phyloP scores from a whole-genome alignment of 2,797 vertebrate genomes.

The Chanos chanos region DNA sequence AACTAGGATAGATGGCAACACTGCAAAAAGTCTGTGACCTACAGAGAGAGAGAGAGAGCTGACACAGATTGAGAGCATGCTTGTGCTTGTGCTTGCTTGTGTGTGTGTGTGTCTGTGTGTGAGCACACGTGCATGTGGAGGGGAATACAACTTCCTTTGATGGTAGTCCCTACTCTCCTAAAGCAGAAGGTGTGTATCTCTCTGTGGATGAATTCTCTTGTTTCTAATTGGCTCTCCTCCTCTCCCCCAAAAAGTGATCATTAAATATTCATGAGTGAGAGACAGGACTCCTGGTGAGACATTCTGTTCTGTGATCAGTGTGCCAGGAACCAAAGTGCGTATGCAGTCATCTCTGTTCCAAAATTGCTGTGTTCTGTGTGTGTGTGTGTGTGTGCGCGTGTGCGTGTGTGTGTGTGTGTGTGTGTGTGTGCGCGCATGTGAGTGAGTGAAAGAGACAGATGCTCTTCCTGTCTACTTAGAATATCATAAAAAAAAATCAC shows the following conservation, averaged over 20 bases:
- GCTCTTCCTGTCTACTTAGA: too few species aligned
- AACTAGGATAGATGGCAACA: too few species aligned
- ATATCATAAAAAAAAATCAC: too few species aligned
- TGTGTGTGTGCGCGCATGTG: too few species aligned
- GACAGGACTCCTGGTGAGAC: conserved; percentile 33
- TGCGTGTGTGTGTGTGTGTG: too few species aligned
- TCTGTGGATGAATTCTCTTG: conserved; percentile 6
- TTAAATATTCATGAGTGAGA: conserved; percentile 57
- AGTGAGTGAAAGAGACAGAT: too few species aligned
- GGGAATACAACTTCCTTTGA: conserved; percentile 19
- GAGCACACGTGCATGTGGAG: not conserved
- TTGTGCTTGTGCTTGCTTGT: not conserved
- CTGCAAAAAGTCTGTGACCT: too few species aligned
- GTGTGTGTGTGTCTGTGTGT: not conserved
- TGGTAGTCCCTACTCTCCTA: conserved; percentile 15
- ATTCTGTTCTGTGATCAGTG: conserved; percentile 6
- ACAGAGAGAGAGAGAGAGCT: not conserved
- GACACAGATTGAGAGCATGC: not conserved
- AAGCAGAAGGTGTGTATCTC: not conserved
- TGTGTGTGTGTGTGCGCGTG: too few species aligned
- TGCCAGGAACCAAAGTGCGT: conserved; percentile 13
- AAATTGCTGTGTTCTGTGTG: too few species aligned
- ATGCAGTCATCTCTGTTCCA: too few species aligned
- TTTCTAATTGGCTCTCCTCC: conserved; percentile 39
- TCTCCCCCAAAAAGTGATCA: conserved; percentile 12